Base-by-base conservation (phyloP, 2,888 invertebrate genomes). In the Amblyteles armatorius region DNA sequence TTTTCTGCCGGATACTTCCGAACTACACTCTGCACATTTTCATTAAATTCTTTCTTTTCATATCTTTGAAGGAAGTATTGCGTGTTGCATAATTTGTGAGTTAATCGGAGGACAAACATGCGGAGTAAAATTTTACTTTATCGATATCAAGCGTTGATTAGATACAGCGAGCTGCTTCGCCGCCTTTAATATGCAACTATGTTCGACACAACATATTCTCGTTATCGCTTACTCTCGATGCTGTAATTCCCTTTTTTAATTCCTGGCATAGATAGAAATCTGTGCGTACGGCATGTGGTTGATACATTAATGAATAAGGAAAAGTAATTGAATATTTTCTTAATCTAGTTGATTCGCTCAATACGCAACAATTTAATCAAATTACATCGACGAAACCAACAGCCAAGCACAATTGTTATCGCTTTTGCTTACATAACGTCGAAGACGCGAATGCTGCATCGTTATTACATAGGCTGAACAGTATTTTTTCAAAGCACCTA, bases 371-470 rank as follows among this genome's bases (percentile, higher is more conserved):
- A 68, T 60, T 81, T 68, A 16, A n/a, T 74, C 69, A 68, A 79
- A 84, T 86, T 79, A 79, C 67, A 73, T 73, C 60, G 71, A 71
- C 69, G 52, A 72, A 63, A 63, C 48, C 52, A 60, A 73, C 57
- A 50, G 48, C 19, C 29, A 50, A 71, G 63, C 48, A 67, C 33
- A n/a, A 60, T 81, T 26, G 57, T 86, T 86, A 84, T 60, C 74
- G 78, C 69, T 81, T 6, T 40, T 33, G 73, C 78, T 86, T 84
- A 81, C 52, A 33, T 82, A 86, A 86, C 52, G 19, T 16, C 22
- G 1, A 48, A 84, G 65, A 74, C 40, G 6, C 29, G n/a, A 16
- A 26, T 78, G 36, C 29, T 55, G 50, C 19, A 77, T 26, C 2
- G 11, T 50, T 29, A 11, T 63, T 82, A 48, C 29, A 50, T 19